phyloP scores from a whole-genome alignment of 2,888 invertebrate species.

The Erebia ligea region DNA sequence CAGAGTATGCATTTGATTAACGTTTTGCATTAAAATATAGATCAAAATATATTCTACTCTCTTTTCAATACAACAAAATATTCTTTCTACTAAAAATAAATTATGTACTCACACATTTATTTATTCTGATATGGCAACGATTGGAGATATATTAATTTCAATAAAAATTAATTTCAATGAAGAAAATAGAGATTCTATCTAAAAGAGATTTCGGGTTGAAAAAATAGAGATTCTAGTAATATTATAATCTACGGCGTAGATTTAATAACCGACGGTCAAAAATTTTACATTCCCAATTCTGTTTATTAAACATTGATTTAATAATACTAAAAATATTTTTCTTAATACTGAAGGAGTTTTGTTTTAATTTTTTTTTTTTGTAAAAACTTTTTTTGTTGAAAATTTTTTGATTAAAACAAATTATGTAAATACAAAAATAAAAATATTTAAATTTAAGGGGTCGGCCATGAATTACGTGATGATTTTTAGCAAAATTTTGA shows the following conservation, averaged over 20 bases:
- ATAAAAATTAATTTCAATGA: background rate
- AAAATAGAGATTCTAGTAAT: constrained; percentile 15
- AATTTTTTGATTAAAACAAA: too few relatives aligned
- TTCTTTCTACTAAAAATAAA: constrained; percentile 7
- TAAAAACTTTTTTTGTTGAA: too few relatives aligned
- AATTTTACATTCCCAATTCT: background rate
- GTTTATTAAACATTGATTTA: background rate
- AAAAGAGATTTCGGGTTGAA: constrained; percentile 10
- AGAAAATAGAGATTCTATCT: constrained; percentile 11
- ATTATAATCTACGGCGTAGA: background rate
- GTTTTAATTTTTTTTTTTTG: too few relatives aligned
- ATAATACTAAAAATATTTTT: too few relatives aligned
- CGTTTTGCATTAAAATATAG: background rate
- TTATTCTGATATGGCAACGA: constrained; percentile 16
- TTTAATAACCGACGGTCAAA: background rate
- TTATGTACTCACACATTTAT: background rate
- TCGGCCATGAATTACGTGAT: too few relatives aligned
- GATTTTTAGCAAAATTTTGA: too few relatives aligned
- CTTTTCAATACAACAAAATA: constrained; percentile 1
- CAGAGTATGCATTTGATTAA: too few relatives aligned
- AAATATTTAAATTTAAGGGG: too few relatives aligned
- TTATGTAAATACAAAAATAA: too few relatives aligned
- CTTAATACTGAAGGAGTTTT: too few relatives aligned
- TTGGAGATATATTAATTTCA: background rate
- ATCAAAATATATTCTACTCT: background rate